Evolutionary conservation across 1,140 invertebrate genomes (phyloP), one percentile per base, ranked within the genome.

Genomic region (Leptinotarsa undecemlineata): DNA sequence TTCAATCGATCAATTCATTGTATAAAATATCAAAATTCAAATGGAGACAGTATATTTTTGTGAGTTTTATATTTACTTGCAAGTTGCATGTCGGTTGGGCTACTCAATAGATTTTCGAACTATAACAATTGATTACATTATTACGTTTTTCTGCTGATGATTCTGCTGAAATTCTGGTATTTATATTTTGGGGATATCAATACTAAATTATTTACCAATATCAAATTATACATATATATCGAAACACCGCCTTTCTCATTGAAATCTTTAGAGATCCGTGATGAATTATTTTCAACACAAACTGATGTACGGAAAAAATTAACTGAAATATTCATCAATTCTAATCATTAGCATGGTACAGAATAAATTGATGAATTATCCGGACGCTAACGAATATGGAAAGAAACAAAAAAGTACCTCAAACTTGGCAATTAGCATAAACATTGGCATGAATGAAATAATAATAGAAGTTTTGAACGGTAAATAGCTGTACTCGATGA

Each of bases 391-490:
- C 60, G 60, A 61, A 61, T 61, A 61, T 17, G 60, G 60, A 19
- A 6, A 20, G 60, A 15, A 61, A 61, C 20, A 20, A 17, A 61
- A 61, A 61, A n/a, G 20, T n/a, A 14, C 60, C 60, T 61, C 20
- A 19, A 61, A 19, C 17, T 61, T 61, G 17, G 60, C 60, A 61
- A 61, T 61, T 61, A 20, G 20, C 17, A 61, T 61, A 20, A 61
- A 61, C 20, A 61, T 20, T 20, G 20, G 33, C 33, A 61, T 61
- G 60, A 61, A 61, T 61, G 20, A 61, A 19, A 61, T 61, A n/a
- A 61, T 61, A 61, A 61, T 61, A 61, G 8, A n/a, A n/a, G 60
- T 61, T 61, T 61, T n/a, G 5, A 61, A 61, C 60, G 17, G 60
- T 61, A 61, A 42, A 42, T 42, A n/a, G 17, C 60, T n/a, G 60